phyloP scores from a whole-genome alignment of 1,140 invertebrate species.

The Drosophila tristis region DNA sequence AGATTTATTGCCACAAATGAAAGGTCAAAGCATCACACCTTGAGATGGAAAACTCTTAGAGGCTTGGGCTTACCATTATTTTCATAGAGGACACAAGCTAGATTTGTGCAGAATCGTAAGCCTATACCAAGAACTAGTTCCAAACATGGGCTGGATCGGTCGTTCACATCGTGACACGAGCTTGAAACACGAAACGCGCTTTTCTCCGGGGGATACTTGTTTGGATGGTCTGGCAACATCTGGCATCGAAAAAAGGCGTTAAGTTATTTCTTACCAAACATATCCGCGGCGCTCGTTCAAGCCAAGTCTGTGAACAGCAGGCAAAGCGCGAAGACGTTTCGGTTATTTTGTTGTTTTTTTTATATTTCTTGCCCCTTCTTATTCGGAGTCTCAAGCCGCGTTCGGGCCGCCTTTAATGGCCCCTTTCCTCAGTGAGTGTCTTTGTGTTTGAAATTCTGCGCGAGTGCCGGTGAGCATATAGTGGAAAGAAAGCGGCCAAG shows the following conservation, averaged over 20 bases:
- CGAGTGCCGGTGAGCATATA: constrained; percentile 20
- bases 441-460: constrained; percentile 35
- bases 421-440: neutral
- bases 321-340: constrained; percentile 54
- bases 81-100: neutral
- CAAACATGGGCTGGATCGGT: too few species aligned
- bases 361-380: constrained; percentile 16
- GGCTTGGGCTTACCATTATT: neutral
- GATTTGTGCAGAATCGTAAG: too few species aligned
- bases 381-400: constrained; percentile 30
- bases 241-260: constrained; percentile 27
- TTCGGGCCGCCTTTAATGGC: constrained; percentile 17
- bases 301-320: constrained; percentile 51
- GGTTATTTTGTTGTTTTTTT: constrained; percentile 15
- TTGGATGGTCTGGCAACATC: constrained; percentile 31
- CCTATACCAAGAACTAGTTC: too few species aligned
- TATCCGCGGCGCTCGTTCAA: constrained; percentile 33
- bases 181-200: too few species aligned
- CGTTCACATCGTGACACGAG: too few species aligned
- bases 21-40: constrained; percentile 10
- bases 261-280: constrained; percentile 45
- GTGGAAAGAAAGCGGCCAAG: constrained; percentile 11
- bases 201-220: neutral
- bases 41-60: too few species aligned
- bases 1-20: neutral